Base-by-base conservation (phyloP, 2,888 invertebrate species). In the Sesia bembeciformis region DNA sequence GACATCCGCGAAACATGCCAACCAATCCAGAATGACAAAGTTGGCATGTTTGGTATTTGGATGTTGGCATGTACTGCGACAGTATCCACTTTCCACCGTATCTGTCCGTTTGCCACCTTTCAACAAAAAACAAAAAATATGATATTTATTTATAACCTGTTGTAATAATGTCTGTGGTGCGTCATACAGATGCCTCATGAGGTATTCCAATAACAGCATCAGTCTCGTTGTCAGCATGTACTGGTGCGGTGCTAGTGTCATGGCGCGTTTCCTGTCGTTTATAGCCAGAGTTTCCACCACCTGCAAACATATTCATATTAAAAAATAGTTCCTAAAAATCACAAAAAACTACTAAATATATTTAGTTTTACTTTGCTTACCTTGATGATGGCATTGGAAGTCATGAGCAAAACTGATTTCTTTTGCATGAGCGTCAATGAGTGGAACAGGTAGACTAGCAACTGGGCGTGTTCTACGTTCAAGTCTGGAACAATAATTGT, bases 391-490 rank as follows among this genome's bases (percentile, higher is more conserved):
- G 90, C 95, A 60, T 95, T 94, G 3, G 96, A 94, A 41, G 95
- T 94, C 65, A 95, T 91, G 5, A 98, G 90, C 43, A 98, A 90
- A 1, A 98, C 96, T 3, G 96, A 95, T 80, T 98, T 98, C 86
- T 98, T 98, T 84, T 98, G 97, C 96, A 98, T 97, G 59, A 98
- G 90, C 67, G 97, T 97, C 57, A 98, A 84, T 0, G 97, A 97
- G 81, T 98, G 98, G 83, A 98, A 98, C 6, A 98, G 89, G 78
- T 98, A 98, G 5, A 98, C 91, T 60, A 98, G 84, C 43, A 98
- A 90, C 79, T 98, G 98, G 0, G 97, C 95, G 81, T 98, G 98
- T 77, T 98, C 98, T 53, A 98, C 97, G 79, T 98, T 98, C 58
- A 98, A 88, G 90, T 98, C 98, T 92, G 84, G 40, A 84, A 90